Evolutionary conservation across 2,797 vertebrate species (phyloP).

Genomic region (Clarias laeviceps): DNA sequence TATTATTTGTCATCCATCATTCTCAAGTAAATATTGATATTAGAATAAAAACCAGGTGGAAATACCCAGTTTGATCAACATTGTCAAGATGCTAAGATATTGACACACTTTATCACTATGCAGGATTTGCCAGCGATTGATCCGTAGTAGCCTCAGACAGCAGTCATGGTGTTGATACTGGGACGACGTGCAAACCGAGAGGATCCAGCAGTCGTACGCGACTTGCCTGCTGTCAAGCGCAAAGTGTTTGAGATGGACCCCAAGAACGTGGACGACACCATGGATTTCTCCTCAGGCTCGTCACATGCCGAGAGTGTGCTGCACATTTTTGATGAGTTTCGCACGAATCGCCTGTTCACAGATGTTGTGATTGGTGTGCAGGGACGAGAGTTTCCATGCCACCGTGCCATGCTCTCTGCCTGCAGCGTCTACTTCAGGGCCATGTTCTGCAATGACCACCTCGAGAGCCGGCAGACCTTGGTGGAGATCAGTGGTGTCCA

Average conservation of each 20-base stretch:
- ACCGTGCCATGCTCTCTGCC: slow-evolving; percentile 92
- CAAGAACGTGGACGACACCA: slow-evolving; percentile 85
- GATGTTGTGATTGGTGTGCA: slow-evolving; percentile 97
- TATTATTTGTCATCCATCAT: neutral
- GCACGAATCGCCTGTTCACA: slow-evolving; percentile 91
- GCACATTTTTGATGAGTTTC: slow-evolving; percentile 95
- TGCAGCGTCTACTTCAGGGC: slow-evolving; percentile 97
- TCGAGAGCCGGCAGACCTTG: slow-evolving; percentile 94
- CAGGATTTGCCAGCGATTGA: slow-evolving; percentile 15
- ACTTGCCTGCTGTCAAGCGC: slow-evolving; percentile 94
- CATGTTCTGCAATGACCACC: slow-evolving; percentile 98
- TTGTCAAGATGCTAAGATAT: neutral
- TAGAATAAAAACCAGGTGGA: neutral
- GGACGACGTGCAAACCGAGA: slow-evolving; percentile 93
- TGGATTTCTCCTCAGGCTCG: slow-evolving; percentile 92
- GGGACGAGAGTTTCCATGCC: slow-evolving; percentile 95
- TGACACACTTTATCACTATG: neutral
- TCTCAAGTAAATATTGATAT: neutral
- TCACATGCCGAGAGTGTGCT: slow-evolving; percentile 93
- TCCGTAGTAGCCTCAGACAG: slow-evolving; percentile 2
- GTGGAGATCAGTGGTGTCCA: slow-evolving; percentile 98
- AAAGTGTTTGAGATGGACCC: slow-evolving; percentile 89
- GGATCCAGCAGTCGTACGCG: slow-evolving; percentile 83
- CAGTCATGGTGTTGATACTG: slow-evolving; percentile 96
- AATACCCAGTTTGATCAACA: neutral